Percentiles rank a stretch among this genome's conserved stretches.
Conservation (phyloP, 2,113 vertebrate genomes). For the Hucho hucho region DNA sequence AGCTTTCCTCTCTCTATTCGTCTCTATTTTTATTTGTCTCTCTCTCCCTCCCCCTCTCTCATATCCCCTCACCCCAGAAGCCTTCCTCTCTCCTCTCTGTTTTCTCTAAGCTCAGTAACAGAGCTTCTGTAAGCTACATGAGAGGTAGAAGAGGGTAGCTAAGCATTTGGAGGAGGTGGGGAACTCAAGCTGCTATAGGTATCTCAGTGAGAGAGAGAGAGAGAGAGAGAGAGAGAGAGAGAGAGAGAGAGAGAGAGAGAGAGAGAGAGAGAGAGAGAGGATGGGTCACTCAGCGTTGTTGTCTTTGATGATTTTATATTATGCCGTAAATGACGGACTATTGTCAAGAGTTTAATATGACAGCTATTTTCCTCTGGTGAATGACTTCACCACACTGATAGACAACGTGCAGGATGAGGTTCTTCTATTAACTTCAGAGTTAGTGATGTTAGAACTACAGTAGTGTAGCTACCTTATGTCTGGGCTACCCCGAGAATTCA, state of each 20-base stretch:
- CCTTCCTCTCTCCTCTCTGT: constrained; percentile 33
- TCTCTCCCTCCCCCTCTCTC: constrained; percentile 24
- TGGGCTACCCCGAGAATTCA: too few species aligned
- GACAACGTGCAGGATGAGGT: too few species aligned
- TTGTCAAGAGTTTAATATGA: neutral
- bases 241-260: too few species aligned
- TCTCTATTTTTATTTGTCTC: too few species aligned
- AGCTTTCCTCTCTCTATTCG: neutral
- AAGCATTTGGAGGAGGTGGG: neutral
- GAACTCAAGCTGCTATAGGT: constrained; percentile 24
- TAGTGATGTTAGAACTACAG: too few species aligned
- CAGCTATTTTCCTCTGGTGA: neutral
- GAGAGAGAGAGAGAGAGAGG: neutral
- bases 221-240: neutral
- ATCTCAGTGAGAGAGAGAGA: neutral
- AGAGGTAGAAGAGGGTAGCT: neutral
- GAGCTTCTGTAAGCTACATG: constrained; percentile 25
- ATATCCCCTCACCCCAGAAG: constrained; percentile 20
- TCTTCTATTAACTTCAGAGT: too few species aligned
- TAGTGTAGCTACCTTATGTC: too few species aligned
- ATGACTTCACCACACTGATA: too few species aligned
- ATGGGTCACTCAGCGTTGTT: constrained; percentile 9
- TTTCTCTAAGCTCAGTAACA: constrained; percentile 45
- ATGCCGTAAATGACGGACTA: constrained; percentile 43
- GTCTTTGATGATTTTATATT: constrained; percentile 41